These are phyloP conservation scores for Acanthopagrus latus DNA, from an alignment of 2,797 vertebrate genomes.

Conservation along the genomic window DNA sequence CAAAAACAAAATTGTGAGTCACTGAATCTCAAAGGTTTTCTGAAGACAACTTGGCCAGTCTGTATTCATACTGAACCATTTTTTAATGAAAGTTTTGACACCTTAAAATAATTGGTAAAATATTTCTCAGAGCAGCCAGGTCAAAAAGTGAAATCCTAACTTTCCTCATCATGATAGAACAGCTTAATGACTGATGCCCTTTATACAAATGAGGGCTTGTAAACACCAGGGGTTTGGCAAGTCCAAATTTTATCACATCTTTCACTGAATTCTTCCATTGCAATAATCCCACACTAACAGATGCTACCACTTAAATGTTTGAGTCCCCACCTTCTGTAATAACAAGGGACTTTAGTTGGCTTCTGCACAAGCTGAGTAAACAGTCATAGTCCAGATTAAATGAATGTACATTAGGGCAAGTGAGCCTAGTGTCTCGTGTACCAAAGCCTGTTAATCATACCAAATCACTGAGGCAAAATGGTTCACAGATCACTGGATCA, in stretches of 20 bases:
- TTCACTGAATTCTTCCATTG: constrained; percentile 75
- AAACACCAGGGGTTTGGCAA: constrained; percentile 57
- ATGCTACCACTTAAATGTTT: constrained; percentile 81
- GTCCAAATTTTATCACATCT: constrained; percentile 72
- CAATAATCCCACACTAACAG: constrained; percentile 83
- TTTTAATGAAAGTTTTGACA: not conserved
- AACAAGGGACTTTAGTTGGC: constrained; percentile 68
- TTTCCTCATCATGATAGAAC: constrained; percentile 37
- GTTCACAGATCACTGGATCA: constrained; percentile 43
- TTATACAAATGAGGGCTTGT: constrained; percentile 22
- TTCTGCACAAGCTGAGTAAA: constrained; percentile 50
- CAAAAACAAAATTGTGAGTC: not conserved
- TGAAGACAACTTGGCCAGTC: not conserved
- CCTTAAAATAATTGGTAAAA: not conserved
- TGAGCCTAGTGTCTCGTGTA: constrained; percentile 43
- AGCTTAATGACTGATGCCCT: constrained; percentile 43
- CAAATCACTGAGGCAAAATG: constrained; percentile 51
- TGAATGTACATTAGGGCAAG: constrained; percentile 38
- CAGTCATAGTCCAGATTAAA: constrained; percentile 64
- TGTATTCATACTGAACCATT: not conserved
- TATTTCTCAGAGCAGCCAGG: not conserved
- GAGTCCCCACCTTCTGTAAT: constrained; percentile 73
- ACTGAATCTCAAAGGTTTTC: not conserved
- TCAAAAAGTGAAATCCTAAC: constrained; percentile 60
- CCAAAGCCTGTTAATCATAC: constrained; percentile 52